Conservation (phyloP, 2,113 vertebrate species). For the Perca fluviatilis region DNA sequence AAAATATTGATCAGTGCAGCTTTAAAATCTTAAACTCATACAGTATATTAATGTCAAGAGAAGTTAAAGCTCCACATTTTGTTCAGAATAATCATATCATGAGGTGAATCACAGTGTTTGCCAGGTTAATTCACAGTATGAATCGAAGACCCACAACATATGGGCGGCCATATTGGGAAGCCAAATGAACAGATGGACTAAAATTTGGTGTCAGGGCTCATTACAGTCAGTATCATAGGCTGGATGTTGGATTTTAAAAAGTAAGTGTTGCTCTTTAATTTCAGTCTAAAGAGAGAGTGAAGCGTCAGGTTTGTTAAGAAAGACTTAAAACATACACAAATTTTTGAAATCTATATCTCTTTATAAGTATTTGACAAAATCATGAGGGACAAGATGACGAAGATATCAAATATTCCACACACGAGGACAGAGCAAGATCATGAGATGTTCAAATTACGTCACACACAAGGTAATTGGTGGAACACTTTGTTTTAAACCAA, state of each 20-base stretch:
- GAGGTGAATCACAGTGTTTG: slow-evolving; percentile 15
- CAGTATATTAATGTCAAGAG: not conserved
- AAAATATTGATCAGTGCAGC: not conserved
- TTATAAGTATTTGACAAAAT: slow-evolving; percentile 15
- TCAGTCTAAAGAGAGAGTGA: not conserved
- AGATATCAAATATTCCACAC: slow-evolving; percentile 10
- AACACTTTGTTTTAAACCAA: slow-evolving; percentile 36
- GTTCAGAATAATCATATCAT: slow-evolving; percentile 25
- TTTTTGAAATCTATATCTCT: not conserved
- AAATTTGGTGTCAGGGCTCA: slow-evolving; percentile 41
- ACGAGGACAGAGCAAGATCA: not conserved
- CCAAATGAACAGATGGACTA: slow-evolving; percentile 68
- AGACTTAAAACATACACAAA: not conserved
- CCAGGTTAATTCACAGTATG: slow-evolving; percentile 53
- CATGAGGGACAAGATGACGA: not conserved
- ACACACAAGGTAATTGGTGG: not conserved
- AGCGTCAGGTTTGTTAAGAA: not conserved
- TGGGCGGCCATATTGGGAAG: slow-evolving; percentile 55
- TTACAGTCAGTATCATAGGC: slow-evolving; percentile 31
- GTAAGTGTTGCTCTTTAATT: slow-evolving; percentile 18
- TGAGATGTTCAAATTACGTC: not conserved
- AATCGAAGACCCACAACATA: slow-evolving; percentile 39
- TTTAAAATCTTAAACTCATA: not conserved
- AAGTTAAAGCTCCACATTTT: not conserved
- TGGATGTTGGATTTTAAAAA: slow-evolving; percentile 23